Conservation (phyloP, 30 jellyfish, hydroid and myxozoan genomes). For the Mastigias papua region DNA sequence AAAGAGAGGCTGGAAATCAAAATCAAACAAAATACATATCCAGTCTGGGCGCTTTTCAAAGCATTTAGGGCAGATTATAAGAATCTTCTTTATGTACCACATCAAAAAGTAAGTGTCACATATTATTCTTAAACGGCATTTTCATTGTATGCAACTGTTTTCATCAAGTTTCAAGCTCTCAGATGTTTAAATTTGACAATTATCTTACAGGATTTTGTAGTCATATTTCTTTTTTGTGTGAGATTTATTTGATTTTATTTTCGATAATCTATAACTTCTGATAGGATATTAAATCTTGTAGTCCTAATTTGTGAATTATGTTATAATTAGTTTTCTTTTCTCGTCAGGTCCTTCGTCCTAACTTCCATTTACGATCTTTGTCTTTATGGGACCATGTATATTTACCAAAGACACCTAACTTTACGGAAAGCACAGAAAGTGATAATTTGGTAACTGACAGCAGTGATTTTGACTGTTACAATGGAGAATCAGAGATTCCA, state of each 20-base stretch:
- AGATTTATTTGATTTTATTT: background rate
- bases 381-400: conserved; percentile 83
- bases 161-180: no score
- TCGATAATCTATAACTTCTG: background rate
- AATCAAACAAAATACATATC: conserved; percentile 68
- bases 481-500: conserved; percentile 26
- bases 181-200: no score
- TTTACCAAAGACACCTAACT: conserved; percentile 55
- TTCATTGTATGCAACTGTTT: no score
- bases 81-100: conserved; percentile 63
- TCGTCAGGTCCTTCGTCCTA: conserved; percentile 83
- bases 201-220: no score
- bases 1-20: conserved; percentile 75
- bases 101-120: conserved; percentile 43
- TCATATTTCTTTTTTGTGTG: no score
- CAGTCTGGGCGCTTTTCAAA: conserved; percentile 81
- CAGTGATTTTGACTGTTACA: conserved; percentile 45
- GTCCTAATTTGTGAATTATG: background rate
- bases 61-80: conserved; percentile 75
- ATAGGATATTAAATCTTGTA: background rate
- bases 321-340: background rate
- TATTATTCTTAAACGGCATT: background rate
- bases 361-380: conserved; percentile 74
- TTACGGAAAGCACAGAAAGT: conserved; percentile 34
- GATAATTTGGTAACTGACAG: conserved; percentile 28